These are phyloP conservation scores for Corythaixoides concolor DNA, from an alignment of 2,113 vertebrate species.

Conservation along the genomic window DNA sequence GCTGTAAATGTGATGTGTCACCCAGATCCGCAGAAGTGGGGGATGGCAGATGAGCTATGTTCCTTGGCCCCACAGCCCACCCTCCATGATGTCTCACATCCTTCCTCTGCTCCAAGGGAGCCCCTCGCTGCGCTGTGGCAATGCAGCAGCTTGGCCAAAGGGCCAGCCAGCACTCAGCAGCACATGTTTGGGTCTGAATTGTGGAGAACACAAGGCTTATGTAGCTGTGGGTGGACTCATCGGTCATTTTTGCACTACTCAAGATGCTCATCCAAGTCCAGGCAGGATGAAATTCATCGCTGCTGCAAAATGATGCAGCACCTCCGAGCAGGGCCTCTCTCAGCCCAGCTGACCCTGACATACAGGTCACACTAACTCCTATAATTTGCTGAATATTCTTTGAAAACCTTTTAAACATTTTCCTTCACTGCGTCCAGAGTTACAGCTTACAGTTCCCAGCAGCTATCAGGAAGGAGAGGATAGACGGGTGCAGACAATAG, in stretches of 20 bases:
- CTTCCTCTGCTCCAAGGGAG: not conserved
- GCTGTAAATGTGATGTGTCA: not conserved
- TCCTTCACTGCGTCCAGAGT: not conserved
- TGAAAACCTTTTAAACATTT: not conserved
- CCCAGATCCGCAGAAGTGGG: accelerated
- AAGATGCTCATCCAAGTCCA: too few relatives aligned
- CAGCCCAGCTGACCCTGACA: not conserved
- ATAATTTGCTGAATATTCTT: not conserved
- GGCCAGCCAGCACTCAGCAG: not conserved
- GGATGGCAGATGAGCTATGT: not conserved
- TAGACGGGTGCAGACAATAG: not conserved
- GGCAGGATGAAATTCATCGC: not conserved
- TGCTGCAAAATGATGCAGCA: not conserved
- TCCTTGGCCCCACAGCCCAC: not conserved
- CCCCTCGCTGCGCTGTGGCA: accelerated
- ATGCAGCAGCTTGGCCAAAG: not conserved
- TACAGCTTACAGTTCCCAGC: not conserved
- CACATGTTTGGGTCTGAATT: accelerated
- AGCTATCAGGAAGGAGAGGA: not conserved
- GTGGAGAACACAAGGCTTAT: not conserved
- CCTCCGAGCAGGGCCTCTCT: not conserved
- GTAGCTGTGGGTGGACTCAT: not conserved
- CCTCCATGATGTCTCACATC: accelerated
- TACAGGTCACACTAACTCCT: not conserved
- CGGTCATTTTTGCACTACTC: not conserved